A percentile compares a stretch with the other conserved stretches of the same genome.
phyloP scores from a whole-genome alignment of 2,797 vertebrate species.

The Perodicticus potto region DNA sequence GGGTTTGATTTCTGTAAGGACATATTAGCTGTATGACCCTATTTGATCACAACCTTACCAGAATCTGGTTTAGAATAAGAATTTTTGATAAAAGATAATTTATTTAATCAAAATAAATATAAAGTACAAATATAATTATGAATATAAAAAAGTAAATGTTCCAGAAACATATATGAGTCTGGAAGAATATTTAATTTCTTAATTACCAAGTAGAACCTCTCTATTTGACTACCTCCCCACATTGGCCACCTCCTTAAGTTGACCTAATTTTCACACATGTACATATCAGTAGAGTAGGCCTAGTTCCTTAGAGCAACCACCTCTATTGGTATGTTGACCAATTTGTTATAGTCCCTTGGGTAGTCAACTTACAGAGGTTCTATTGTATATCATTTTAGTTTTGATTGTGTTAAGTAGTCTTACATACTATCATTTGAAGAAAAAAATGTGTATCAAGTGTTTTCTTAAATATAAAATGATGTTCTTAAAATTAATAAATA shows the following conservation, averaged over 20 bases:
- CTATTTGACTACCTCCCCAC: too few relatives aligned
- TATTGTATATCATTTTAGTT: neutral
- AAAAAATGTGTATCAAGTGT: neutral
- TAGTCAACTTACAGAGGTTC: too few relatives aligned
- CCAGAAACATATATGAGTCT: neutral
- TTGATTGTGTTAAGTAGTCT: neutral
- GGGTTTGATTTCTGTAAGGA: neutral
- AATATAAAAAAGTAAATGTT: neutral
- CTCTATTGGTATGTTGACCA: too few relatives aligned
- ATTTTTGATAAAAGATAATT: neutral
- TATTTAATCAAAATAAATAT: neutral
- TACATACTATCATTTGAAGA: neutral
- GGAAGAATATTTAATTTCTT: slow-evolving; percentile 12
- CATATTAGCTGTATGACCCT: neutral
- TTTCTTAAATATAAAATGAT: slow-evolving; percentile 21
- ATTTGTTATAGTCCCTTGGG: too few relatives aligned
- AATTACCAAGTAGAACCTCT: neutral
- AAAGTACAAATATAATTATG: slow-evolving; percentile 6
- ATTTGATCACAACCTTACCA: neutral
- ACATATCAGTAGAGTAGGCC: too few relatives aligned
- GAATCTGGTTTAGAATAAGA: neutral
- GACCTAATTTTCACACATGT: too few relatives aligned
- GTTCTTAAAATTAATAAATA: slow-evolving; percentile 25
- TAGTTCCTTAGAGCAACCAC: too few relatives aligned
- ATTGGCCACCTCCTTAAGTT: too few relatives aligned